Base-by-base conservation (phyloP, 2,888 invertebrate genomes). In the Drosophila limbata region DNA sequence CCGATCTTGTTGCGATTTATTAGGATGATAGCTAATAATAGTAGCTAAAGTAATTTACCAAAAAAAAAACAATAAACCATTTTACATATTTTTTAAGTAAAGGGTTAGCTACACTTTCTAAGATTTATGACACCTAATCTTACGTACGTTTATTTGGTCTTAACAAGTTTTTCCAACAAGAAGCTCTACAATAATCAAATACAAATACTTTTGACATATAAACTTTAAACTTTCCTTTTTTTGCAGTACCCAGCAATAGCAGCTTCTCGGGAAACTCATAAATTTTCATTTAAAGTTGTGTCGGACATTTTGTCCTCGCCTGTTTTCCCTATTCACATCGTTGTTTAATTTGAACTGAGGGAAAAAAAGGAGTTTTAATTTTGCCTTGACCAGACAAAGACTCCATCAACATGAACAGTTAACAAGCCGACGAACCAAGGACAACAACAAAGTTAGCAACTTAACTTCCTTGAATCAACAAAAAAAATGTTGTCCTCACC, bases 381-480 rank as follows among this genome's bases (percentile, higher is more conserved):
- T 67, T 67, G 62, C 59, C 56, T 61, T 66, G 63, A 47, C 68
- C 61, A 56, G 44, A 55, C 61, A 25, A 47, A 52, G 61, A 73
- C 71, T 68, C 61, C 65, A 63, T 73, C 67, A 77, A 69, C 64
- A 59, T 42, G 56, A 50, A 13, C 42, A 67, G 42, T 47, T 47
- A 47, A 51, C 55, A 47, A 45, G 33, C 15, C 17, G 42, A 11
- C 13, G 35, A 39, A 40, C 62, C 42, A 65, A 76, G 67, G 55
- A 25, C 51, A 67, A 17, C 31, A 31, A 4, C 60, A 62, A 60
- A 40, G 40, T 40, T 33, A 55, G 9, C 33, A 35, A 42, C 19
- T n/a, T 50, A 52, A 52, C 44, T 63, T 56, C 39, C 42, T 64
- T 51, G 39, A 63, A 77, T 50, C 51, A 56, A 28, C 47, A 44